A percentile compares a stretch with the other conserved stretches of the same genome.
phyloP scores from a whole-genome alignment of 2,797 vertebrate genomes.

The Clarias laeviceps region DNA sequence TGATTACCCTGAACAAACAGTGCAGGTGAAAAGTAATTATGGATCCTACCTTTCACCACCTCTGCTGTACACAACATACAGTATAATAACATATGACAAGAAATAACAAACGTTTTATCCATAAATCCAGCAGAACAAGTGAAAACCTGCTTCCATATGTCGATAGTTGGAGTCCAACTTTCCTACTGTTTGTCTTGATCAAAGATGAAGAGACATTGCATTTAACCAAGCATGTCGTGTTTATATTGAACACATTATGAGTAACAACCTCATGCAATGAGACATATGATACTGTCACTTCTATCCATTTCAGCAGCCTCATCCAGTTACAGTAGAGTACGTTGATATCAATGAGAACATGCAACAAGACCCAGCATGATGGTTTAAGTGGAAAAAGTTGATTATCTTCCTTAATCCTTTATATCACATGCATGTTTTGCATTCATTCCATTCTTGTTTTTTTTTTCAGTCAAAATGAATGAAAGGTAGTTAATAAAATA shows the following conservation, averaged over 20 bases:
- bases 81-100: not conserved
- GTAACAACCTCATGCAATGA: not conserved
- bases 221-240: slow-evolving; percentile 9
- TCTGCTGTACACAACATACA: not conserved
- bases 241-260: slow-evolving; percentile 32
- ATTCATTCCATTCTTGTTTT: not conserved
- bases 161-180: not conserved
- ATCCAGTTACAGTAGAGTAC: not conserved
- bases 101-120: not conserved
- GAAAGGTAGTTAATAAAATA: not conserved
- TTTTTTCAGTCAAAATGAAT: not conserved
- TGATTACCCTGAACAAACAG: not conserved
- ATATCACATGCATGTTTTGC: not conserved
- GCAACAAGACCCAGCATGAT: not conserved
- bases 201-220: slow-evolving; percentile 15
- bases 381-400: not conserved
- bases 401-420: not conserved
- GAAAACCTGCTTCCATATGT: not conserved
- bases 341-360: not conserved
- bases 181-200: slow-evolving; percentile 33
- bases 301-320: not conserved
- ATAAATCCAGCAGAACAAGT: not conserved
- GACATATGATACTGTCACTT: not conserved
- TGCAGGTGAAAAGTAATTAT: not conserved
- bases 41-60: slow-evolving; percentile 23